phyloP scores from a whole-genome alignment of 1,140 invertebrate species.

The Ruditapes philippinarum region DNA sequence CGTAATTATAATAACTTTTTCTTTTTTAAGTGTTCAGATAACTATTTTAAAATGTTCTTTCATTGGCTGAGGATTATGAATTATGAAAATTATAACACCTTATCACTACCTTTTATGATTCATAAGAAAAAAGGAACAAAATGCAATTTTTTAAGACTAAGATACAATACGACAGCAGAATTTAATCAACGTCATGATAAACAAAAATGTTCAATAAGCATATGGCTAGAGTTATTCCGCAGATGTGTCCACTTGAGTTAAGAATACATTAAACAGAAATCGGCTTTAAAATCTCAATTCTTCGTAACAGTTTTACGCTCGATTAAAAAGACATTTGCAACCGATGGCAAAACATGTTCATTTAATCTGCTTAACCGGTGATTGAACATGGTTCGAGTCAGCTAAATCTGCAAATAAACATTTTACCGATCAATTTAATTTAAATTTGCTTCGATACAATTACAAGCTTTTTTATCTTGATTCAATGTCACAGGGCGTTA shows the following conservation, averaged over 20 bases:
- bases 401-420: slow-evolving; percentile 64
- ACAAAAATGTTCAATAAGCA: slow-evolving; percentile 45
- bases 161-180: not conserved
- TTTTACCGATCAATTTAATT: slow-evolving; percentile 43
- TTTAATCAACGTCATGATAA: not conserved
- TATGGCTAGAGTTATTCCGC: slow-evolving; percentile 29
- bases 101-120: too few relatives aligned
- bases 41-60: too few relatives aligned
- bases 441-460: slow-evolving; percentile 34
- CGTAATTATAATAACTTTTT: too few relatives aligned
- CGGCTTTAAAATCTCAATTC: slow-evolving; percentile 31
- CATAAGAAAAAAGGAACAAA: not conserved
- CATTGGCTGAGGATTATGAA: too few relatives aligned
- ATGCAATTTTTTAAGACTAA: not conserved
- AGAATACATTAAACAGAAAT: slow-evolving; percentile 36
- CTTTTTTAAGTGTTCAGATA: too few relatives aligned
- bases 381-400: slow-evolving; percentile 46
- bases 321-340: slow-evolving; percentile 64
- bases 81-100: too few relatives aligned
- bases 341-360: slow-evolving; percentile 50
- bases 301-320: slow-evolving; percentile 51
- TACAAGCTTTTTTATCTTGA: not conserved
- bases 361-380: slow-evolving; percentile 43
- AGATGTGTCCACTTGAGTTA: slow-evolving; percentile 57
- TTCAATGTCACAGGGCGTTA: not conserved